These are phyloP conservation scores for Agapetus fuscipes DNA, from an alignment of 2,888 invertebrate species.

Conservation along the genomic window DNA sequence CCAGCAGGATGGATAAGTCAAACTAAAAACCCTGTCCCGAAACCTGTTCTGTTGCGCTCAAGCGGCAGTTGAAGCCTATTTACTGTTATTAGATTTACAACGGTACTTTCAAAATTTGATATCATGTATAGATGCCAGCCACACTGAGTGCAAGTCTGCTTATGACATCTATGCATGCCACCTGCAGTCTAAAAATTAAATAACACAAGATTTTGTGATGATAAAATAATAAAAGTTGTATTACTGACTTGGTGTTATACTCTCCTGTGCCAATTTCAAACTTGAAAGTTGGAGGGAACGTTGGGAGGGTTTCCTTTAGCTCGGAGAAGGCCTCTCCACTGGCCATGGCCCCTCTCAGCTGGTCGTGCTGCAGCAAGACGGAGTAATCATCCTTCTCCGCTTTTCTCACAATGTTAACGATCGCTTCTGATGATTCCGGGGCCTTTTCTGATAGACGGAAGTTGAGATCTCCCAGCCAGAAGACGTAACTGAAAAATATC, in stretches of 20 bases:
- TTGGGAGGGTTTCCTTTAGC: constrained; percentile 60
- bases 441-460: constrained; percentile 65
- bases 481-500: constrained; percentile 67
- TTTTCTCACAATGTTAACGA: constrained; percentile 51
- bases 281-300: constrained; percentile 84
- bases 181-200: too few species aligned
- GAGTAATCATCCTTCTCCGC: constrained; percentile 58
- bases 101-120: too few species aligned
- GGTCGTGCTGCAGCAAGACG: constrained; percentile 64
- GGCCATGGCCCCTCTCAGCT: constrained; percentile 60
- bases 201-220: too few species aligned
- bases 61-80: too few species aligned
- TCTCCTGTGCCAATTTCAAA: constrained; percentile 63
- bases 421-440: constrained; percentile 52
- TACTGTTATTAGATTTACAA: too few species aligned
- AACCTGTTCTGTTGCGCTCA: too few species aligned
- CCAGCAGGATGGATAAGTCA: too few species aligned
- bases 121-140: too few species aligned
- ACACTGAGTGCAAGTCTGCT: too few species aligned
- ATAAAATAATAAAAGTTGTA: too few species aligned
- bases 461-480: constrained; percentile 89
- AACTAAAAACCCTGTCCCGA: too few species aligned
- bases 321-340: constrained; percentile 76
- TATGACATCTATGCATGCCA: too few species aligned
- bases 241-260: constrained; percentile 79